Conservation (phyloP, 1,140 invertebrate species). For the Saccostrea echinata region DNA sequence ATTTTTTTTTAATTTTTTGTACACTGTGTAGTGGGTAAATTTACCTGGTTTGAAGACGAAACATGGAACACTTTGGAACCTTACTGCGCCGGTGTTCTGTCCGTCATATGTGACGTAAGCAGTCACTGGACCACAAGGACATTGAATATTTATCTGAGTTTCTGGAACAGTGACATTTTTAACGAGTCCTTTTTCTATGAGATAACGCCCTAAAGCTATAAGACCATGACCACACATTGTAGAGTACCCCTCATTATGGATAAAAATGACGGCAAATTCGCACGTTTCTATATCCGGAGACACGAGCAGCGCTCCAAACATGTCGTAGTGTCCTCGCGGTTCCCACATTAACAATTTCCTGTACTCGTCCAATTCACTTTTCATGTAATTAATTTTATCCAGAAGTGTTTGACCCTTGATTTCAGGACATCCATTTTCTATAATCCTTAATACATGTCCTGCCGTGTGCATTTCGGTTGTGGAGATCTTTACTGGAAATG, state of each 20-base stretch:
- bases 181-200: slow-evolving; percentile 68
- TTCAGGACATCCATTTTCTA: slow-evolving; percentile 74
- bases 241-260: slow-evolving; percentile 79
- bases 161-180: slow-evolving; percentile 63
- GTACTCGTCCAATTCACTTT: slow-evolving; percentile 65
- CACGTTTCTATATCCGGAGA: slow-evolving; percentile 68
- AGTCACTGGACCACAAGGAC: slow-evolving; percentile 76
- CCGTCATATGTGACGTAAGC: slow-evolving; percentile 66
- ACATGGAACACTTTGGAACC: slow-evolving; percentile 77
- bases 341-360: slow-evolving; percentile 76
- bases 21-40: no score
- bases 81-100: slow-evolving; percentile 63
- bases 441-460: slow-evolving; percentile 75
- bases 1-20: no score
- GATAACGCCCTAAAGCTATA: slow-evolving; percentile 76
- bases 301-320: slow-evolving; percentile 76
- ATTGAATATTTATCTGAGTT: slow-evolving; percentile 75
- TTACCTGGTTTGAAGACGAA: slow-evolving; percentile 74
- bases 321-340: slow-evolving; percentile 78
- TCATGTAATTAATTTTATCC: slow-evolving; percentile 72
- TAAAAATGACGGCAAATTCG: slow-evolving; percentile 76
- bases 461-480: slow-evolving; percentile 79
- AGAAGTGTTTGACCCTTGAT: slow-evolving; percentile 69
- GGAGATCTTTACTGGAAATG: background rate
- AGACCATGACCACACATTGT: slow-evolving; percentile 80